These are phyloP conservation scores for Trichoplusia ni DNA, from an alignment of 1,140 invertebrate species.

Conservation along the genomic window DNA sequence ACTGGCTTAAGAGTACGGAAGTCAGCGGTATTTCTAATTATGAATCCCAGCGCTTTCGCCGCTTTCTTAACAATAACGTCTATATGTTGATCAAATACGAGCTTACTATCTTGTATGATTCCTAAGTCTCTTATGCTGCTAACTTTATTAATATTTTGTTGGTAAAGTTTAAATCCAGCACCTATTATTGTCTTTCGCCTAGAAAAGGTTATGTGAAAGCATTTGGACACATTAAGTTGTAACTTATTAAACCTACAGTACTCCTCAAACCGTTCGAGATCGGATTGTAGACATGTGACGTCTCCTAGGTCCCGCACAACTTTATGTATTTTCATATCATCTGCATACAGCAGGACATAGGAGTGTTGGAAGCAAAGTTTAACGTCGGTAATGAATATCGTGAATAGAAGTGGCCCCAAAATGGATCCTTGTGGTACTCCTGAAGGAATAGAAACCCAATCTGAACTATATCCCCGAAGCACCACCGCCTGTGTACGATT, in stretches of 20 bases:
- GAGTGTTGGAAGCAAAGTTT: neutral
- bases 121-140: too few species aligned
- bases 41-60: too few species aligned
- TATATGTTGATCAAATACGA: too few species aligned
- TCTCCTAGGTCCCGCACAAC: neutral
- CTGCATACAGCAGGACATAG: neutral
- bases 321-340: neutral
- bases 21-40: too few species aligned
- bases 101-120: too few species aligned
- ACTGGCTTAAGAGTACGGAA: too few species aligned
- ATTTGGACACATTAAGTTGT: neutral
- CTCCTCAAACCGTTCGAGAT: neutral
- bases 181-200: too few species aligned
- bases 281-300: neutral
- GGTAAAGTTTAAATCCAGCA: too few species aligned
- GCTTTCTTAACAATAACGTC: too few species aligned
- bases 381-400: neutral
- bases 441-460: neutral
- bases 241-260: neutral
- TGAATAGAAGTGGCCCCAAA: neutral
- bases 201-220: neutral
- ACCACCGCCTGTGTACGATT: too few species aligned
- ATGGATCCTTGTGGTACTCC: neutral
- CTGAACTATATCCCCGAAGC: neutral
- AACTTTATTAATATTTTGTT: too few species aligned